phyloP scores from a whole-genome alignment of 2,113 vertebrate species.

The Theristicus caerulescens region DNA sequence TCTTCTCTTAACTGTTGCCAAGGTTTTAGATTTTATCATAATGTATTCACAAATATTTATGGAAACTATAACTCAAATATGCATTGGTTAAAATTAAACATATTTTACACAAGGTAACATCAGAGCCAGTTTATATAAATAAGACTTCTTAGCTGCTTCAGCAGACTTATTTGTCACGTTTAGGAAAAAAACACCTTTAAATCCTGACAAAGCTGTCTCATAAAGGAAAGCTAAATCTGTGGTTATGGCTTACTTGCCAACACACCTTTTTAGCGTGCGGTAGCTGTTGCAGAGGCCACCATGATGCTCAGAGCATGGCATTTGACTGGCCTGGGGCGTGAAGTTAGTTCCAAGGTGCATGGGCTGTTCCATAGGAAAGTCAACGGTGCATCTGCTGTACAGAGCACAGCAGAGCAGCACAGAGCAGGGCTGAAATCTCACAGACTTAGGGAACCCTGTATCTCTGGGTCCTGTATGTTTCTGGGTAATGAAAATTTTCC shows the following conservation, averaged over 20 bases:
- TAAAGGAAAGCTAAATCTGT: background rate
- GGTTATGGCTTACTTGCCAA: background rate
- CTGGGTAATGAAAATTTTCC: conserved; percentile 1
- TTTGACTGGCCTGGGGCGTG: background rate
- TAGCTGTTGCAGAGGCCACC: background rate
- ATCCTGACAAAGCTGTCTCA: conserved; percentile 8
- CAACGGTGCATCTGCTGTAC: rapidly evolving
- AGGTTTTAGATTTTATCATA: conserved; percentile 67
- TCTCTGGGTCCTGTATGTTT: background rate
- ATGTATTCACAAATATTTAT: conserved; percentile 70
- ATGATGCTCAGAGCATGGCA: background rate
- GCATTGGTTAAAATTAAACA: conserved; percentile 46
- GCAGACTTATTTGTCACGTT: conserved; percentile 4
- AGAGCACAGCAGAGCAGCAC: background rate
- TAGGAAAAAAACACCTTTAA: conserved; percentile 1
- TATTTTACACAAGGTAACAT: conserved; percentile 39
- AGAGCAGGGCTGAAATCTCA: background rate
- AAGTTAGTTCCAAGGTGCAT: background rate
- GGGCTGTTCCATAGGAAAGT: background rate
- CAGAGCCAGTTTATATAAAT: conserved; percentile 15
- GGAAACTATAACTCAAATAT: conserved; percentile 55
- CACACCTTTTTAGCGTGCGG: background rate
- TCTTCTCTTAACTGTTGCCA: conserved; percentile 63
- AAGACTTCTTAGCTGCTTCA: conserved; percentile 1
- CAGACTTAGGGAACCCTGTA: background rate